Conservation (phyloP, 2,888 invertebrate genomes). For the Gisinianus flammeolus region DNA sequence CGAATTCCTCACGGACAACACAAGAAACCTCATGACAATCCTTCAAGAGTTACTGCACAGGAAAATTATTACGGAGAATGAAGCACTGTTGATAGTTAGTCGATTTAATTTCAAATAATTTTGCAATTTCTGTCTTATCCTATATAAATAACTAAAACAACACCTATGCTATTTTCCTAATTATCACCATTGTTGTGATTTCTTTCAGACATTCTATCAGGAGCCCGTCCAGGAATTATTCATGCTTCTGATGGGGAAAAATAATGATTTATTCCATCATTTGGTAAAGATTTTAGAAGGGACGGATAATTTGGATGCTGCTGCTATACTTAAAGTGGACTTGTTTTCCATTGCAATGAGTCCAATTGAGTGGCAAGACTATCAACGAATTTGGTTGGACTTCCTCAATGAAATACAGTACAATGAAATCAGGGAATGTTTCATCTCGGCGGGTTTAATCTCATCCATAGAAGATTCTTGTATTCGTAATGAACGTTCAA, state of each 20-base stretch:
- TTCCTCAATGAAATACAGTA: constrained; percentile 7
- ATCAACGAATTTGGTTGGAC: constrained; percentile 30
- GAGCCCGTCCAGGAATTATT: constrained; percentile 27
- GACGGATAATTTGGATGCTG: constrained; percentile 28
- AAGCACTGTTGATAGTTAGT: neutral
- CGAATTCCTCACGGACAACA: constrained; percentile 17
- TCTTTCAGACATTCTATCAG: constrained; percentile 25
- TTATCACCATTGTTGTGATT: no score
- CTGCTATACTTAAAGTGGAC: constrained; percentile 9
- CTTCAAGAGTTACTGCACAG: neutral
- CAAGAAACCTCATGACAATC: neutral
- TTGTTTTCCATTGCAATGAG: neutral
- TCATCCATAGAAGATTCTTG: constrained; percentile 12
- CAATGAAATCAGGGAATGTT: neutral
- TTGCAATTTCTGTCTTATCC: neutral
- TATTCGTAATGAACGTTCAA: constrained; percentile 9
- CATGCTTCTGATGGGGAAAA: constrained; percentile 31
- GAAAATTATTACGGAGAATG: neutral
- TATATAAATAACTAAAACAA: neutral
- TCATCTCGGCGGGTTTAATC: constrained; percentile 2
- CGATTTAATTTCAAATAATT: neutral
- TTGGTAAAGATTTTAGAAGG: constrained; percentile 3
- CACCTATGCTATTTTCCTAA: no score
- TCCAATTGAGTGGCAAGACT: constrained; percentile 19
- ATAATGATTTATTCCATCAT: neutral